These are phyloP conservation scores for Haliaeetus leucogaster DNA, from an alignment of 2,113 vertebrate genomes.

Conservation along the genomic window DNA sequence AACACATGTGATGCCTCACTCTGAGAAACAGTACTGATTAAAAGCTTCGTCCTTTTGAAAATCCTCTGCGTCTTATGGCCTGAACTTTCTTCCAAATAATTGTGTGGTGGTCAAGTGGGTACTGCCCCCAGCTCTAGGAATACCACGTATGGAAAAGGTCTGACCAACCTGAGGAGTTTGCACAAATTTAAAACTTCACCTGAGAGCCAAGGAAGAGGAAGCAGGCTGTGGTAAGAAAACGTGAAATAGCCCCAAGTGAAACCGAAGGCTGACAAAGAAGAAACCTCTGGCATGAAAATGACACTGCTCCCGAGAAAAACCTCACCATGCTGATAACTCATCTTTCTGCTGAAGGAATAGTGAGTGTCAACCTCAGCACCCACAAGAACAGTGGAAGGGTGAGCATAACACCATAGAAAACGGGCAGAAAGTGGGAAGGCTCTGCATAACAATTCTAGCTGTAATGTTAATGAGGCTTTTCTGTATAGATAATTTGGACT, in stretches of 20 bases:
- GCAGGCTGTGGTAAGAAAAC: not conserved
- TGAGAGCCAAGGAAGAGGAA: not conserved
- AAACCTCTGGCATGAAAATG: not conserved
- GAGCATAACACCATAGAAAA: not conserved
- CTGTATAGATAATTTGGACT: not conserved
- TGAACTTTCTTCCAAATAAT: not conserved
- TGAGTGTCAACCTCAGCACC: not conserved
- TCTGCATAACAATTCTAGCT: not conserved
- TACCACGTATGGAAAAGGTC: not conserved
- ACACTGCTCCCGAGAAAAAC: not conserved
- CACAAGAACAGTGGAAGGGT: not conserved
- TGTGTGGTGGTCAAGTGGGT: not conserved
- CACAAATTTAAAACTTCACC: not conserved
- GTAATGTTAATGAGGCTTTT: not conserved
- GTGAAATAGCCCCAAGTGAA: not conserved
- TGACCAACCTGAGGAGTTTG: not conserved
- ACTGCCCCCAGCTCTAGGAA: not conserved
- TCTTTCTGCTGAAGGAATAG: not conserved
- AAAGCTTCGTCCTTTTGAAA: not conserved
- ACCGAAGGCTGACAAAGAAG: not conserved
- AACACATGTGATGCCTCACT: not conserved
- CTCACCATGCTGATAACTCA: not conserved
- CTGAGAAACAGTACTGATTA: not conserved
- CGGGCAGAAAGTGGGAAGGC: not conserved
- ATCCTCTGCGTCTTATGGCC: not conserved